A percentile compares a stretch with the other conserved stretches of the same genome.
These are phyloP conservation scores for Hylyphantes graminicola DNA, from an alignment of 1,140 invertebrate genomes.

Conservation along the genomic window DNA sequence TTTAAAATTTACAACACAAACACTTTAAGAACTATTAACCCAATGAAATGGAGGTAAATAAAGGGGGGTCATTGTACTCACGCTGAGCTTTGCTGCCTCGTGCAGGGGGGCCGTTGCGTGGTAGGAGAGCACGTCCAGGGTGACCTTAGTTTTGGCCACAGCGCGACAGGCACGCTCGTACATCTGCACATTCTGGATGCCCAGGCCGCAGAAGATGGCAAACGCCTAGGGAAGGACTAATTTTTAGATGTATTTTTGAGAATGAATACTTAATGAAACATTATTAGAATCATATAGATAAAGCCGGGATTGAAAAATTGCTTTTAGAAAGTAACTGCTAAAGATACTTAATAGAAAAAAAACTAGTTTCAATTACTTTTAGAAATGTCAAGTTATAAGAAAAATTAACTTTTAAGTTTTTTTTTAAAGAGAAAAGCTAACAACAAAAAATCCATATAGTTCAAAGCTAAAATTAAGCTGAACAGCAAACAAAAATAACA, in stretches of 20 bases:
- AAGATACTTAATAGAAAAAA: too few species aligned
- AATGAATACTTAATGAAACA: background rate
- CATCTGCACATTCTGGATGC: constrained; percentile 97
- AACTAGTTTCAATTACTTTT: too few species aligned
- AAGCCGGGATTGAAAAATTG: background rate
- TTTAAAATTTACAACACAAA: too few species aligned
- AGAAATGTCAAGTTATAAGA: too few species aligned
- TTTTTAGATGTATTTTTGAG: background rate
- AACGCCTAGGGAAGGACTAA: constrained; percentile 74
- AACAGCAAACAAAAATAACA: too few species aligned
- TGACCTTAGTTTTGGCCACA: constrained; percentile 95
- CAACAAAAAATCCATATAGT: too few species aligned
- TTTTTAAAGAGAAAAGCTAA: too few species aligned
- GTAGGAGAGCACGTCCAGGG: constrained; percentile 94
- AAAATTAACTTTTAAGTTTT: too few species aligned
- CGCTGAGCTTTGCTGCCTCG: constrained; percentile 84
- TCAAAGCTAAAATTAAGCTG: too few species aligned
- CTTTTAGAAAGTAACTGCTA: too few species aligned
- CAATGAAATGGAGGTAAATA: too few species aligned
- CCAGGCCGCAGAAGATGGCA: constrained; percentile 95
- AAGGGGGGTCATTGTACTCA: constrained; percentile 69
- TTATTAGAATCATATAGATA: background rate
- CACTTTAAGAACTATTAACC: too few species aligned
- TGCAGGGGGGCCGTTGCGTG: constrained; percentile 92
- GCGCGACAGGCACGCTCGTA: constrained; percentile 94